Base-by-base conservation (phyloP, 1,140 invertebrate genomes). In the Aricia agestis region DNA sequence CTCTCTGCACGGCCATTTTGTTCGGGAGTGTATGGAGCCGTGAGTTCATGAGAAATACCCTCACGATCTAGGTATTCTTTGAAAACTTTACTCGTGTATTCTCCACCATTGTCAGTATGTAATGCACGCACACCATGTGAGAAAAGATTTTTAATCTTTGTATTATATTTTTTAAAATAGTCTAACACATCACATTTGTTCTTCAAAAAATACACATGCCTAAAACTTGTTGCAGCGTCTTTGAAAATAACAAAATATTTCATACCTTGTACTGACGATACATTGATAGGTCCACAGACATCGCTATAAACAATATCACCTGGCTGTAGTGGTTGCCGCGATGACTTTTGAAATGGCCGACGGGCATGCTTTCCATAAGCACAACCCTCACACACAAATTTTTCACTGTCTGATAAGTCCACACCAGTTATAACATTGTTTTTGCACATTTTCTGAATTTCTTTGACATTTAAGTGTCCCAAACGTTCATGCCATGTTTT, bases 1-100 rank as follows among this genome's bases (percentile, higher is more conserved):
- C 87, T 74, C 73, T 93, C 92, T 11, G 85, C 80, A 0, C 79
- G 71, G 0, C 92, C 90, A 76, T 92, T 92, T 72, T 89, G 84
- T 71, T 91, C 74, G 6, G 82, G 85, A 0, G 82, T 82, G 36
- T 84, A 81, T 0, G 80, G 75, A 1, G 76, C 81, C 52, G 82
- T 81, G 19, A 70, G 52, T 66, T 83, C 72, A 75, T 80, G 72
- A 66, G 72, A 32, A 68, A 85, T 84, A 57, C 90, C 82, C 31
- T 81, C 74, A 65, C 75, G 69, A 52, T 72, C 45, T 1, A 82
- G 6, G 69, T 72, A 83, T 7, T 75, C 72, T 10, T 78, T 71
- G 63, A 87, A 83, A 4, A 63, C 68, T 25, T 77, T 76, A 70
- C 78, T 86, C 5, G 72, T 66, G 71, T 86, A 90, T 75, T 92